phyloP scores from a whole-genome alignment of 2,797 vertebrate species.

The Harpagifer antarcticus region DNA sequence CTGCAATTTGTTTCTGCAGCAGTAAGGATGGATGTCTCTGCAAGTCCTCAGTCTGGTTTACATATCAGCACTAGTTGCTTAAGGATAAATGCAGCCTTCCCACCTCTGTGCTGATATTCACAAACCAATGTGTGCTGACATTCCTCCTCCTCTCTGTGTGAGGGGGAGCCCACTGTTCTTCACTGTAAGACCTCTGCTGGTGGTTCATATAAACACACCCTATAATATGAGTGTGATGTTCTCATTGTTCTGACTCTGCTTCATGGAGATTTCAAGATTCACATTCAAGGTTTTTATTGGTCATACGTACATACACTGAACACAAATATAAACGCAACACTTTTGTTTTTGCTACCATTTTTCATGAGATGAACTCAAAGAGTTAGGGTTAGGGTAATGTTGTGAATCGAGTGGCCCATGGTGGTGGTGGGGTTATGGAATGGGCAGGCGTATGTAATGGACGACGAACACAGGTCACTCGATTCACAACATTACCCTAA shows the following conservation, averaged over 20 bases:
- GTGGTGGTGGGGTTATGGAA: too few species aligned
- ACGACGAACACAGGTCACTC: too few species aligned
- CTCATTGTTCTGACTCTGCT: constrained; percentile 37
- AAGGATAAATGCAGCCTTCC: constrained; percentile 71
- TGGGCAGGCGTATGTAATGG: too few species aligned
- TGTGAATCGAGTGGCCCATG: too few species aligned
- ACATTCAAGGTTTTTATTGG: too few species aligned
- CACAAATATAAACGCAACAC: too few species aligned
- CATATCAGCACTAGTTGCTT: constrained; percentile 56
- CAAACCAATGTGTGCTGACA: constrained; percentile 48
- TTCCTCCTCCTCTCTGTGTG: constrained; percentile 7
- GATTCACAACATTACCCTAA: too few species aligned
- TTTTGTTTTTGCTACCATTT: too few species aligned
- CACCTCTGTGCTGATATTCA: constrained; percentile 71
- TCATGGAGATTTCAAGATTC: not conserved
- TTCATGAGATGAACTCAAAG: too few species aligned
- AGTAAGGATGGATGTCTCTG: constrained; percentile 35
- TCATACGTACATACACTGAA: too few species aligned
- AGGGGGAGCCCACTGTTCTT: constrained; percentile 26
- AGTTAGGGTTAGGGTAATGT: too few species aligned
- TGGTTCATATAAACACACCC: constrained; percentile 59
- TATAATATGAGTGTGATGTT: constrained; percentile 26
- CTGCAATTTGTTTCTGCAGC: constrained; percentile 50
- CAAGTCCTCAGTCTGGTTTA: constrained; percentile 59
- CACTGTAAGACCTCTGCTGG: constrained; percentile 71